Conservation (phyloP, 2,888 invertebrate species). For the Oxyteleia sp. region DNA sequence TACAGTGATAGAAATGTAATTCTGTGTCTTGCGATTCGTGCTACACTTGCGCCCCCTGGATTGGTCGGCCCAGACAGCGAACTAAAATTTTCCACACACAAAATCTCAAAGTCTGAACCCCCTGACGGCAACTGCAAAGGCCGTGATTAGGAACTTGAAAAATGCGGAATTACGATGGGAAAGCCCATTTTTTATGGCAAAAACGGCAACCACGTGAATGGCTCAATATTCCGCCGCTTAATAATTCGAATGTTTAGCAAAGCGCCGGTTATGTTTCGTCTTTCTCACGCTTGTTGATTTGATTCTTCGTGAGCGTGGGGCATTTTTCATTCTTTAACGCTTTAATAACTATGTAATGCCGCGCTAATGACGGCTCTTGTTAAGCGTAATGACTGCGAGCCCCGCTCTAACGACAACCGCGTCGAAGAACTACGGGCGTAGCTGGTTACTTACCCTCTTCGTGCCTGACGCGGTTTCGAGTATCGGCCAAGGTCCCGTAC, state of each 20-base stretch:
- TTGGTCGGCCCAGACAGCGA: no score
- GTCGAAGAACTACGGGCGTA: slow-evolving; percentile 65
- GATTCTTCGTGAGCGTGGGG: slow-evolving; percentile 75
- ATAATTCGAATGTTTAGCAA: slow-evolving; percentile 58
- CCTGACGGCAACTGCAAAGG: not conserved
- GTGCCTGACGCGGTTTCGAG: slow-evolving; percentile 61
- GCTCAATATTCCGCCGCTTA: slow-evolving; percentile 35
- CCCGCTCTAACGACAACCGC: slow-evolving; percentile 74
- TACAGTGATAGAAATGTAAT: no score
- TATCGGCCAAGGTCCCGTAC: slow-evolving; percentile 60
- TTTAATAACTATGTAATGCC: slow-evolving; percentile 80
- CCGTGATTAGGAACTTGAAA: slow-evolving; percentile 33
- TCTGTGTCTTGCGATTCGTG: no score
- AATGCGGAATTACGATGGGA: slow-evolving; percentile 30
- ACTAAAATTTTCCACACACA: no score
- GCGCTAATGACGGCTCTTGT: slow-evolving; percentile 80
- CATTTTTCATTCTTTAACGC: slow-evolving; percentile 75
- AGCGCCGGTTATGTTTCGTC: slow-evolving; percentile 33
- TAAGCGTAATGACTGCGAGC: slow-evolving; percentile 79
- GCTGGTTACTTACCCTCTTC: slow-evolving; percentile 65
- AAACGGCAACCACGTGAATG: slow-evolving; percentile 29
- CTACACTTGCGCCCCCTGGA: no score
- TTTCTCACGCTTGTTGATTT: slow-evolving; percentile 67
- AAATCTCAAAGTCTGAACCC: no score
- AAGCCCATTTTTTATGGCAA: not conserved